Base-by-base conservation (phyloP, 2,888 invertebrate species). In the Pollenia griseotomentosa region DNA sequence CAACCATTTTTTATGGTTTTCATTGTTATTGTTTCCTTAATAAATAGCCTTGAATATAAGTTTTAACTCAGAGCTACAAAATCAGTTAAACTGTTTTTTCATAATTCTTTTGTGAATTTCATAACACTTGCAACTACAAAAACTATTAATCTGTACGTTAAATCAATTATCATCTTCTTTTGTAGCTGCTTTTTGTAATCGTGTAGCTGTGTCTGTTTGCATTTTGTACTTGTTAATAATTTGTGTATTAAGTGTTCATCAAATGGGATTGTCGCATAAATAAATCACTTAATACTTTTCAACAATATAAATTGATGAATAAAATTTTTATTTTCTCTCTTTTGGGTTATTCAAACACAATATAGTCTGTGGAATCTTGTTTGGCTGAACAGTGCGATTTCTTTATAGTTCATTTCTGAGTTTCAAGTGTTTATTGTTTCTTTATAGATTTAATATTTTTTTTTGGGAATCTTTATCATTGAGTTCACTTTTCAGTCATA, bases 201-300 rank as follows among this genome's bases (percentile, higher is more conserved):
- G 14, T 23, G 7, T 7, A 2, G 19, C 23, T 57, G 23, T 46
- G 46, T 46, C 23, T 23, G 23, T 16, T 6, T 16, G 44, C 42
- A 19, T 75, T 0, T 53, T 42, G 40, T 0, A 19, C 2, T 73
- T 70, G n/a, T 66, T 74, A 46, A 59, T 79, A n/a, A 12, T 61
- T 33, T n/a, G 33, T 61, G 68, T 46, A 71, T 74, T 74, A 44
- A 74, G 68, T 59, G 77, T 53, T 83, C 73, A 83, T 86, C 83
- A 55, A 63, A 44, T 51, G 82, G 70, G 73, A 86, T 86, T 83
- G 86, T 83, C 78, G 68, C 74, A 46, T 63, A 66, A 78, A 82
- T 86, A 86, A 86, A 82, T 86, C 80, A 86, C 83, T 83, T 83
- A 80, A 83, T 73, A 61, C 71, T 53, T 80, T 80, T 65, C 65